Conservation (phyloP, 2,113 vertebrate species). For the Chloropsis cyanopogon region DNA sequence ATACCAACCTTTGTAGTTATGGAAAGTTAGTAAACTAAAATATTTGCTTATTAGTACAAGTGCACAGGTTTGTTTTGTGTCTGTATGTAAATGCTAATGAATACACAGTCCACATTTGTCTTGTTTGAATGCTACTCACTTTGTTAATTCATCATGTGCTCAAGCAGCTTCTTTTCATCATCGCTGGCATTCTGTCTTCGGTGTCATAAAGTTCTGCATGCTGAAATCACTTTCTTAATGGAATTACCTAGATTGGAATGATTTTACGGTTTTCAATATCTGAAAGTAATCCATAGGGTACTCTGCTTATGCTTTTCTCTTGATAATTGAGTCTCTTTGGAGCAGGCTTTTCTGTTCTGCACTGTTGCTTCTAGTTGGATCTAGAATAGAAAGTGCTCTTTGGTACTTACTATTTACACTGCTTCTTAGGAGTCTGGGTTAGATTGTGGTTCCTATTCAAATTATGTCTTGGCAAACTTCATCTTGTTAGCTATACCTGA, state of each 20-base stretch:
- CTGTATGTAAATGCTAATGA: background rate
- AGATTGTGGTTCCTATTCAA: background rate
- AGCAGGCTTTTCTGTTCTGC: background rate
- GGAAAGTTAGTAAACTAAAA: background rate
- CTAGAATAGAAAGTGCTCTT: background rate
- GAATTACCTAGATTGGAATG: background rate
- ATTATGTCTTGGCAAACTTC: background rate
- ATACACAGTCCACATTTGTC: background rate
- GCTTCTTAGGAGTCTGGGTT: background rate
- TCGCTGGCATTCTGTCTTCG: background rate
- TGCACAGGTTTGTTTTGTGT: background rate
- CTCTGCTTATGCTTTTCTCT: background rate
- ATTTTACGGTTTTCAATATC: background rate
- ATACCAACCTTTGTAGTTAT: background rate
- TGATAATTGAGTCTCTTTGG: background rate
- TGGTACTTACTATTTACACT: background rate
- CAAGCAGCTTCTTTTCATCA: background rate
- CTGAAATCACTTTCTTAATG: background rate
- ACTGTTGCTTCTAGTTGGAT: background rate
- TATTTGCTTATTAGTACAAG: background rate
- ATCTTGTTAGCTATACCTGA: background rate
- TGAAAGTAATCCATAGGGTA: background rate
- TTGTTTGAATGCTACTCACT: background rate
- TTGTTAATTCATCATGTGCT: background rate
- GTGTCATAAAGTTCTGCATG: background rate